These are phyloP conservation scores for Pontoporia blainvillei DNA, from an alignment of 2,113 vertebrate genomes.

Conservation along the genomic window DNA sequence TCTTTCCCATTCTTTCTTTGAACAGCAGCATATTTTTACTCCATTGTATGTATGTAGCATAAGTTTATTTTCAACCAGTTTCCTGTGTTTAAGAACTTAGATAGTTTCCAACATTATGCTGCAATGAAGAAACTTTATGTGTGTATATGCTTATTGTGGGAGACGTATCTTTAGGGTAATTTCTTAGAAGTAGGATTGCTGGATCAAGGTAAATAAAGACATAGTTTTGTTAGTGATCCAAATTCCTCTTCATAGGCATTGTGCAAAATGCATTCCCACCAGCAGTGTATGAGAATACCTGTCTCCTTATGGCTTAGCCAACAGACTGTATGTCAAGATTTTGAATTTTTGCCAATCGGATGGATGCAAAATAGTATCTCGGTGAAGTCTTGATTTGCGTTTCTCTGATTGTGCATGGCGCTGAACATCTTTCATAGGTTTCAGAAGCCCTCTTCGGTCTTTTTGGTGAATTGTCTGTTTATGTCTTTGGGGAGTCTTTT, in stretches of 20 bases:
- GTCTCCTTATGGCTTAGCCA: not conserved
- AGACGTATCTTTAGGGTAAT: not conserved
- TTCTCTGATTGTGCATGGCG: not conserved
- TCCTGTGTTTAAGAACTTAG: not conserved
- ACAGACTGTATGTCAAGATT: not conserved
- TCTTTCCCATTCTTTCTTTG: not conserved
- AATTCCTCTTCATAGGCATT: not conserved
- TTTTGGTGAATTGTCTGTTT: not conserved
- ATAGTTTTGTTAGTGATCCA: not conserved
- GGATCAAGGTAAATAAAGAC: not conserved
- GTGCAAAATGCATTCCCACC: not conserved
- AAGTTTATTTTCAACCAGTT: not conserved
- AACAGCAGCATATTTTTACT: not conserved
- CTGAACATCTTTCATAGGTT: not conserved
- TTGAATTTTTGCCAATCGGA: not conserved
- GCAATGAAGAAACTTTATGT: not conserved
- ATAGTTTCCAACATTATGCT: not conserved
- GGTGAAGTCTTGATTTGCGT: not conserved
- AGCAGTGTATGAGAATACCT: not conserved
- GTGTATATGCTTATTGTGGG: not conserved
- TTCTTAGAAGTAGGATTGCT: not conserved
- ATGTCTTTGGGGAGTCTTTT: not conserved
- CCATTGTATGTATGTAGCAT: not conserved
- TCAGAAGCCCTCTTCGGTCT: not conserved
- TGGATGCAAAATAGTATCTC: not conserved